Conservation (phyloP, 1,140 invertebrate genomes). For the Drosophila serrata region DNA sequence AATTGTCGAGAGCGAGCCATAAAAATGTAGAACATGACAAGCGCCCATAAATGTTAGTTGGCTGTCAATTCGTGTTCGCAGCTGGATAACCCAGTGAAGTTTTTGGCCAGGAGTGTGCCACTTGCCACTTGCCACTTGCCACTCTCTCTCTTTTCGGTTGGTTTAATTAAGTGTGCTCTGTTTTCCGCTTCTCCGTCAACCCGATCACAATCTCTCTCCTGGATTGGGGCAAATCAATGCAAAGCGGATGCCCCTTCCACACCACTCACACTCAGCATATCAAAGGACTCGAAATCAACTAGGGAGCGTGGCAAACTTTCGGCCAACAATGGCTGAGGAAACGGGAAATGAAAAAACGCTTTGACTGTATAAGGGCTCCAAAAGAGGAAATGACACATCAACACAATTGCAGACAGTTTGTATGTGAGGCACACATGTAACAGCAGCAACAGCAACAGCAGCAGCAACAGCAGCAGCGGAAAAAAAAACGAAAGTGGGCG, state of each 20-base stretch:
- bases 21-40: conserved; percentile 69
- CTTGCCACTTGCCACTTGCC: no score
- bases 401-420: conserved; percentile 57
- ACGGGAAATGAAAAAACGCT: conserved; percentile 74
- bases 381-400: conserved; percentile 62
- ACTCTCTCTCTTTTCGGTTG: background rate
- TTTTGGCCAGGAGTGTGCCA: conserved; percentile 26
- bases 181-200: no score
- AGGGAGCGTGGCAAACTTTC: conserved; percentile 28
- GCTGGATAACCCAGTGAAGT: conserved; percentile 52
- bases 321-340: conserved; percentile 52
- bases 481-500: conserved; percentile 28
- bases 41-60: conserved; percentile 72
- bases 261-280: conserved; percentile 40
- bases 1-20: conserved; percentile 71
- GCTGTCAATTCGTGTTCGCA: conserved; percentile 49
- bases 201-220: background rate
- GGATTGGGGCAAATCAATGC: conserved; percentile 38
- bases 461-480: background rate
- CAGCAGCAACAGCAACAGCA: background rate
- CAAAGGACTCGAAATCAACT: conserved; percentile 56
- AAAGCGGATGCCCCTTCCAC: conserved; percentile 10
- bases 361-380: conserved; percentile 49
- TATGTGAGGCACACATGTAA: conserved; percentile 24
- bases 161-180: conserved; percentile 41